A percentile compares a stretch with the other conserved stretches of the same genome.
These are phyloP conservation scores for Drosophila helvetica DNA, from an alignment of 2,888 invertebrate genomes.

Conservation along the genomic window DNA sequence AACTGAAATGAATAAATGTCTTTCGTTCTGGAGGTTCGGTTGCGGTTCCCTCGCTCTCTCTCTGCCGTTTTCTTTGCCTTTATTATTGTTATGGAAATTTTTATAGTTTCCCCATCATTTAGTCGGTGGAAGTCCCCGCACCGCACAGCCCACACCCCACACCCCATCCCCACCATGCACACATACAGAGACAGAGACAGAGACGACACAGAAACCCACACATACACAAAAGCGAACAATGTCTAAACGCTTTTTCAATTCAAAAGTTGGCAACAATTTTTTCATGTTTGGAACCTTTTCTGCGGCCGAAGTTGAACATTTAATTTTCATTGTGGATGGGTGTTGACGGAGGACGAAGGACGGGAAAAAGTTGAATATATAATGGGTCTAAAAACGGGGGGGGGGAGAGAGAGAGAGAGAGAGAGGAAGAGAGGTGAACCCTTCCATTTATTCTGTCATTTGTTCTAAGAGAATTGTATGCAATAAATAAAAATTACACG, in stretches of 20 bases:
- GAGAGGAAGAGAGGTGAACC: neutral
- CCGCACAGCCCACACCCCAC: too few species aligned
- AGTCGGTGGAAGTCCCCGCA: conserved; percentile 40
- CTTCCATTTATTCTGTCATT: conserved; percentile 61
- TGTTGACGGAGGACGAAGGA: neutral
- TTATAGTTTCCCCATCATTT: conserved; percentile 79
- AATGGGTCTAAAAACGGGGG: conserved; percentile 6
- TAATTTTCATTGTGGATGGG: conserved; percentile 58
- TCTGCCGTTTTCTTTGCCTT: conserved; percentile 54
- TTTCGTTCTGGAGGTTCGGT: conserved; percentile 50
- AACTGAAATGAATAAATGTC: conserved; percentile 76
- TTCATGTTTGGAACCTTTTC: conserved; percentile 46
- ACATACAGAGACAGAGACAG: conserved; percentile 15
- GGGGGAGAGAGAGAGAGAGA: too few species aligned
- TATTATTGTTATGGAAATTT: conserved; percentile 78
- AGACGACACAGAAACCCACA: conserved; percentile 9
- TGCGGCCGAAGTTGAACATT: conserved; percentile 67
- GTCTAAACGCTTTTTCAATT: conserved; percentile 74
- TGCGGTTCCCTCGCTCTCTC: conserved; percentile 4
- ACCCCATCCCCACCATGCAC: conserved; percentile 16
- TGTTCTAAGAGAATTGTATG: conserved; percentile 79
- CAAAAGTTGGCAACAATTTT: conserved; percentile 46
- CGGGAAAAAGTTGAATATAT: conserved; percentile 50
- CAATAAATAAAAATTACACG: conserved; percentile 80
- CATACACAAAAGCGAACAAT: conserved; percentile 10